Evolutionary conservation across 2,888 invertebrate genomes (phyloP).

Genomic region (Lasius fuliginosus): DNA sequence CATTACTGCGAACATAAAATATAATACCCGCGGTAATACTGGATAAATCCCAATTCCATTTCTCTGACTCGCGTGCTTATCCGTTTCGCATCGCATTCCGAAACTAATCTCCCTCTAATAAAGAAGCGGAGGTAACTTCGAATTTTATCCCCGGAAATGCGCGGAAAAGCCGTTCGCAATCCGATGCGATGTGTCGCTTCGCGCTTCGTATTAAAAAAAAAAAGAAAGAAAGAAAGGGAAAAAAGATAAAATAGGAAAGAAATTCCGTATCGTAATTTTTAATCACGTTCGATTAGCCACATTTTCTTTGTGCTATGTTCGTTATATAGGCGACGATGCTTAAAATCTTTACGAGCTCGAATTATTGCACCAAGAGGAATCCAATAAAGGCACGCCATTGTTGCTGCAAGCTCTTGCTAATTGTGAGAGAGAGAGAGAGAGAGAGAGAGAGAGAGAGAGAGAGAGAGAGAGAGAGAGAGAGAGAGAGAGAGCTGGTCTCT

Average conservation of each 20-base stretch:
- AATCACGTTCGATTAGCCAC: neutral
- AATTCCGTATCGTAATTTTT: slow-evolving; percentile 1
- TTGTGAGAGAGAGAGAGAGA: neutral
- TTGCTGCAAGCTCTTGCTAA: slow-evolving; percentile 31
- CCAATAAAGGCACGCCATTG: slow-evolving; percentile 1
- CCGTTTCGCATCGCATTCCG: neutral
- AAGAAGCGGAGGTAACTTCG: slow-evolving; percentile 33
- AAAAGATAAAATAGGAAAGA: neutral
- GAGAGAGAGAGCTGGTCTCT: neutral
- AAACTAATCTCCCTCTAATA: slow-evolving; percentile 48
- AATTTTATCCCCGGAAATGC: slow-evolving; percentile 36
- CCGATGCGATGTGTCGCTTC: neutral
- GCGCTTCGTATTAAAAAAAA: neutral
- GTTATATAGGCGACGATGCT: neutral
- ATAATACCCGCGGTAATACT: slow-evolving; percentile 38
- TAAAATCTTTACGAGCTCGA: slow-evolving; percentile 15
- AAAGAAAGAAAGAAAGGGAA: neutral
- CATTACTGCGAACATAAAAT: slow-evolving; percentile 47
- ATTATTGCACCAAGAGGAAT: neutral
- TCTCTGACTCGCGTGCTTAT: slow-evolving; percentile 38
- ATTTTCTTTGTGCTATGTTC: neutral
- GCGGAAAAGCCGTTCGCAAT: slow-evolving; percentile 6
- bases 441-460: neutral
- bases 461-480: too few species aligned
- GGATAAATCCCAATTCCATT: slow-evolving; percentile 52